Percentiles rank a stretch among this genome's conserved stretches.
Conservation (phyloP, 2,797 vertebrate genomes). For the Morus bassanus region DNA sequence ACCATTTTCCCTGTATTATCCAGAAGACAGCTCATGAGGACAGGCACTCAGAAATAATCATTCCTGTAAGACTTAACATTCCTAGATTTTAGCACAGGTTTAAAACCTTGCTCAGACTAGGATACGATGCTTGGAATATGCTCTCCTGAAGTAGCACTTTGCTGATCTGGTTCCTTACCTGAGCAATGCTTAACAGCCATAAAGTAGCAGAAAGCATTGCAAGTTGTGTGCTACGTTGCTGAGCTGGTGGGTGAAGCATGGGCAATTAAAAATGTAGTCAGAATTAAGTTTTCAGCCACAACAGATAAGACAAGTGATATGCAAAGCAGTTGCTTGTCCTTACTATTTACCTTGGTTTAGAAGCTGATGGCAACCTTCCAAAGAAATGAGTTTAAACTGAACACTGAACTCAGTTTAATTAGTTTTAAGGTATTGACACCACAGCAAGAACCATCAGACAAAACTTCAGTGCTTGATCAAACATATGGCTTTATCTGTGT, state of each 20-base stretch:
- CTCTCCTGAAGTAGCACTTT: background rate
- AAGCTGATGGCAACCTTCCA: conserved; percentile 1
- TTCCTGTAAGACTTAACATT: background rate
- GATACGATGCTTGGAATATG: background rate
- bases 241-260: background rate
- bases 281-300: background rate
- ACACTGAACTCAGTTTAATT: conserved; percentile 42
- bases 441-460: conserved; percentile 14
- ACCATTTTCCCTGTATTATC: background rate
- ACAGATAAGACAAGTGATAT: background rate
- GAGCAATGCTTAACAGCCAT: background rate
- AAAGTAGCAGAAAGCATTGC: background rate
- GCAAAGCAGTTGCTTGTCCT: conserved; percentile 22
- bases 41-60: background rate
- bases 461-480: conserved; percentile 55
- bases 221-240: background rate
- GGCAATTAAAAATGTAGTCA: background rate
- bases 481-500: conserved; percentile 5
- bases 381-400: conserved; percentile 40
- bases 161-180: conserved; percentile 8
- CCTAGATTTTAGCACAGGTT: background rate
- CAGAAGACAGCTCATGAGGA: background rate
- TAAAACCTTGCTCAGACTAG: background rate
- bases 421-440: conserved; percentile 50
- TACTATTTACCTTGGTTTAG: conserved; percentile 16